Evolutionary conservation across 2,113 vertebrate genomes (phyloP).

Genomic region (Cyprinodon variegatus): DNA sequence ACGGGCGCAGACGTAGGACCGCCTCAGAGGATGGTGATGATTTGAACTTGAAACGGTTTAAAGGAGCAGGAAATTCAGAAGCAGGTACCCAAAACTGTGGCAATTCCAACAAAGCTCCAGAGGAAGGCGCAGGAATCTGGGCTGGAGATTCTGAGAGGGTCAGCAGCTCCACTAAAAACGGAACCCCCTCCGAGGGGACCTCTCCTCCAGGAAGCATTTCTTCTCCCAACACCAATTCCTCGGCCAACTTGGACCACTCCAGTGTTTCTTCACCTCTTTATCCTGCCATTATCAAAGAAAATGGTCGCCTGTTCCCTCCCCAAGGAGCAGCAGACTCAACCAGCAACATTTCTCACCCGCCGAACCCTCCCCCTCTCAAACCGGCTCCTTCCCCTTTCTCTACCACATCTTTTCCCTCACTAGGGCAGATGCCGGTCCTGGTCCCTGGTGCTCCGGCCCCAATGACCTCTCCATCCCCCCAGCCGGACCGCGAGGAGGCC

Average conservation of each 20-base stretch:
- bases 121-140: conserved; percentile 83
- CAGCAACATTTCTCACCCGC: conserved; percentile 57
- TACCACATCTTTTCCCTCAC: conserved; percentile 85
- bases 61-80: conserved; percentile 82
- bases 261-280: conserved; percentile 78
- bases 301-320: conserved; percentile 86
- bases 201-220: conserved; percentile 55
- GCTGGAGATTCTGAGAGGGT: conserved; percentile 78
- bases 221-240: conserved; percentile 67
- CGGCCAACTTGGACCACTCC: conserved; percentile 86
- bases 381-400: conserved; percentile 82
- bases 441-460: conserved; percentile 80
- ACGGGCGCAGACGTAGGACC: conserved; percentile 90
- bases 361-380: conserved; percentile 84
- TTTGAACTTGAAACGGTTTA: conserved; percentile 90
- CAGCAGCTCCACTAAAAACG: conserved; percentile 71
- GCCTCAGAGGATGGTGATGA: conserved; percentile 90
- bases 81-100: conserved; percentile 81
- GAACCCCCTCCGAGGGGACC: conserved; percentile 67
- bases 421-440: conserved; percentile 84
- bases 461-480: conserved; percentile 78
- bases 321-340: conserved; percentile 84
- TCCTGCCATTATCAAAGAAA: conserved; percentile 93
- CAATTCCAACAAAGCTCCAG: conserved; percentile 81
- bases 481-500: conserved; percentile 83